Evolutionary conservation across 2,888 invertebrate species (phyloP), one percentile per base, ranked within the genome.

Genomic region (Lissocephala sabroskyi): DNA sequence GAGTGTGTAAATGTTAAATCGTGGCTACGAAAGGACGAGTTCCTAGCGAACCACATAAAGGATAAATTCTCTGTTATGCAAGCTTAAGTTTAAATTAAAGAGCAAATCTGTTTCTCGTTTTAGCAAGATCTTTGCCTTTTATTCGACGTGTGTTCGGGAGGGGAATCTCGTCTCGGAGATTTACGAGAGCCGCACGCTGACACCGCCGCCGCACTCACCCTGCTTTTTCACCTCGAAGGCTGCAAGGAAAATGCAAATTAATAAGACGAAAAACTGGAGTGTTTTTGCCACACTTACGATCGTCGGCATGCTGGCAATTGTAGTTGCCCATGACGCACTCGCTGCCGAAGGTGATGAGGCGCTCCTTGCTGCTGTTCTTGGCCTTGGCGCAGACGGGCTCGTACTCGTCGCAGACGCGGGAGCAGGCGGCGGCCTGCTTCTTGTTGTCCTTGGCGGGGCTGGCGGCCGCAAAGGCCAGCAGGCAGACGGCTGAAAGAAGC

Each of bases 161-260:
- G n/a, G n/a, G n/a, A n/a, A n/a, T n/a, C n/a, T n/a, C n/a, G n/a
- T n/a, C n/a, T n/a, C n/a, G 11, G 29, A 17, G n/a, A 36, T 32
- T 74, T 80, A 84, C 32, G 83, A 83, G 4, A 84, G 66, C 41
- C 82, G 82, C 2, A 84, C 82, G 49, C 82, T 81, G 2, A 80
- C 82, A 28, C 80, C 79, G 33, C 80, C 82, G 7, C 79, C 82
- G 55, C 84, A 84, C 63, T 84, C 84, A 13, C 82, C 83, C 16
- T 59, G 65, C 1, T 75, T 52, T 59, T 82, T 83, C 2, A 70
- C 40, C 44, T 71, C 76, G 23, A 70, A 83, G 41, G 59, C 82
- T 82, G 56, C n/a, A 44, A 16, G 16, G 13, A 28, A 2, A 0
- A n/a, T n/a, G n/a, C n/a, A n/a, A n/a, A n/a, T n/a, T n/a, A n/a